Percentiles rank a stretch among this genome's conserved stretches.
Evolutionary conservation across 2,113 vertebrate genomes (phyloP).

Genomic region (Progne subis): DNA sequence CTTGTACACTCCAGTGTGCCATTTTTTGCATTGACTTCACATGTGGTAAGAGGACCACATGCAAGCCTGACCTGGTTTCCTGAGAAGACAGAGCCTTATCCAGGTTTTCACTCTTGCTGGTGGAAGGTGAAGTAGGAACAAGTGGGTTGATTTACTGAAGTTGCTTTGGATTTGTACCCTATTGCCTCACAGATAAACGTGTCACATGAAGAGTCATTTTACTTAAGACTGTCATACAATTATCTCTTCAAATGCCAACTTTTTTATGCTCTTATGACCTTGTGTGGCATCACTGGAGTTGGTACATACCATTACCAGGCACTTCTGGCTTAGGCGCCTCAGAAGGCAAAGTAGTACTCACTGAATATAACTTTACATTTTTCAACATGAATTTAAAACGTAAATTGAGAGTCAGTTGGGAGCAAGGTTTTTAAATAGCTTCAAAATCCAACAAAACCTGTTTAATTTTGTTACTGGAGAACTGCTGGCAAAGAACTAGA

Average conservation of each 20-base stretch:
- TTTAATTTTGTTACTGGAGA: background rate
- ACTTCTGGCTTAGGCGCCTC: background rate
- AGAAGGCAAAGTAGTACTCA: background rate
- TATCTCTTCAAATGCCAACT: background rate
- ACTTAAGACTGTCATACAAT: background rate
- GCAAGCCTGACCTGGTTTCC: background rate
- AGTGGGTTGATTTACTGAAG: background rate
- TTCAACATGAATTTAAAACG: background rate
- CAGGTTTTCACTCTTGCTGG: background rate
- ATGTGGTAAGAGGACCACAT: background rate
- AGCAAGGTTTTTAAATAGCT: background rate
- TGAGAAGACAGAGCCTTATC: background rate
- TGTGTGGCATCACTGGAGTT: background rate
- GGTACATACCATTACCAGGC: background rate
- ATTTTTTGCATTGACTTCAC: background rate
- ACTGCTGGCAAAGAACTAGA: background rate
- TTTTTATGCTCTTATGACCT: background rate
- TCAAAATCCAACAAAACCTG: background rate
- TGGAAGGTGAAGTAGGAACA: background rate
- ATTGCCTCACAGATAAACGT: background rate
- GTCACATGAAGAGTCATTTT: background rate
- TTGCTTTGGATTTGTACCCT: background rate
- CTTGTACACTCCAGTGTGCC: background rate
- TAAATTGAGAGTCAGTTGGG: background rate
- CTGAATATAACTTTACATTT: background rate